Conservation (phyloP, 2,797 vertebrate species). For the Agapornis canus region DNA sequence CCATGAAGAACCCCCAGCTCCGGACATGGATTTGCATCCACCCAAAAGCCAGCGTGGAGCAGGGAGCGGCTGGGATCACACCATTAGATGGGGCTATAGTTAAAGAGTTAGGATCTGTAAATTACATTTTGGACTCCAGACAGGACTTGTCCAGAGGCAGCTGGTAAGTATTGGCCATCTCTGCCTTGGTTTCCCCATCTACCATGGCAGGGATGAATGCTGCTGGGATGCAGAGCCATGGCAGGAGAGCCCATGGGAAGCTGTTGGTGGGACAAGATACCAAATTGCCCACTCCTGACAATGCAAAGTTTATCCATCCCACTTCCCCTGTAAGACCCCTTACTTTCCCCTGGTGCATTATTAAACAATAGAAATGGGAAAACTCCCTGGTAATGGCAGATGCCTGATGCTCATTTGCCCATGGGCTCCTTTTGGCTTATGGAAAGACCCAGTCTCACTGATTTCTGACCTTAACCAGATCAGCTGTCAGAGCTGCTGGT, state of each 20-base stretch:
- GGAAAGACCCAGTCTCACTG: neutral
- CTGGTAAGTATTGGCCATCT: neutral
- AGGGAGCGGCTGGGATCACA: neutral
- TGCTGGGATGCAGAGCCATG: accelerated
- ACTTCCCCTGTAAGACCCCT: neutral
- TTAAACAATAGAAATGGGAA: accelerated
- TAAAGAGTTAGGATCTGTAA: neutral
- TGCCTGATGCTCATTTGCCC: too few relatives aligned
- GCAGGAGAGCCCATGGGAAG: neutral
- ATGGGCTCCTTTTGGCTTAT: accelerated
- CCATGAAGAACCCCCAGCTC: accelerated
- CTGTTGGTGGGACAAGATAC: neutral
- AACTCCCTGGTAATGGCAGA: neutral
- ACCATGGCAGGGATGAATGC: accelerated
- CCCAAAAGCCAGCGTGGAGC: accelerated
- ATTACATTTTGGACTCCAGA: accelerated
- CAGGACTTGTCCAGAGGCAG: accelerated
- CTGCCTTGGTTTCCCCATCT: neutral
- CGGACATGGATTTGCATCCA: accelerated
- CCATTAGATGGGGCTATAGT: constrained; percentile 61
- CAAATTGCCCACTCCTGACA: neutral
- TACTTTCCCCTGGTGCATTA: neutral
- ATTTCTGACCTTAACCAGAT: neutral
- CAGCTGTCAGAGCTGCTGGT: neutral
- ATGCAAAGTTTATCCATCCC: neutral